Evolutionary conservation across 2,113 vertebrate species (phyloP), one percentile per base, ranked within the genome.

Genomic region (Dipodomys ordii): DNA sequence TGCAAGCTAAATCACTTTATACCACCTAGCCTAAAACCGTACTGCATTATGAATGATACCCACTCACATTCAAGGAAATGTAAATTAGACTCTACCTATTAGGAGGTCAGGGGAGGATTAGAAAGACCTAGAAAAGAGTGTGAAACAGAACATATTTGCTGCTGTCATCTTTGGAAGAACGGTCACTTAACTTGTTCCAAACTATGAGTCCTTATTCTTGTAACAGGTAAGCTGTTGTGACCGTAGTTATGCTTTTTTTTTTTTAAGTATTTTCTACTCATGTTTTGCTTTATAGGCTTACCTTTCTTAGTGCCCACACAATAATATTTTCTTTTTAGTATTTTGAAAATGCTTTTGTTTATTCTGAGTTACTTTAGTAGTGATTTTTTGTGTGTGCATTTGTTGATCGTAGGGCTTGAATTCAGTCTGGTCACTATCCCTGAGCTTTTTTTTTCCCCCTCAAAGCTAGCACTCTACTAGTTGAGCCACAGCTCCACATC

Each of bases 301-400:
- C n/a, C 79, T 88, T 88, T 22, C 20, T 46, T 46, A 83, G n/a
- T 39, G 0, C 22, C 30, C 18, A 16, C 44, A 80, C 2, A 64
- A 39, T 80, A 64, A 39, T 80, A 67, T 39, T 71, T 94, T 39
- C 3, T 27, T 68, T 65, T 74, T 83, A 39, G 2, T 4, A 28
- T 83, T 89, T 57, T 90, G 77, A 25, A 67, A 35, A 60, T 11
- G 78, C 84, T 83, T 39, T 73, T 84, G 19, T 89, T 73, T 72
- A 27, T 69, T 87, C 88, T 80, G 6, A 60, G 27, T 87, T 91
- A 88, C 69, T 67, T 28, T 90, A 60, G 18, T 80, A 77, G 69
- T 74, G 71, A 79, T 79, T 20, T 13, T 57, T 57, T 57, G 1
- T 57, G 15, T 57, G 53, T 57, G 12, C 15, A 57, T 57, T 1